Percentiles rank a stretch among this genome's conserved stretches.
Evolutionary conservation across 2,888 invertebrate genomes (phyloP).

Genomic region (Ptychoptera contaminata): DNA sequence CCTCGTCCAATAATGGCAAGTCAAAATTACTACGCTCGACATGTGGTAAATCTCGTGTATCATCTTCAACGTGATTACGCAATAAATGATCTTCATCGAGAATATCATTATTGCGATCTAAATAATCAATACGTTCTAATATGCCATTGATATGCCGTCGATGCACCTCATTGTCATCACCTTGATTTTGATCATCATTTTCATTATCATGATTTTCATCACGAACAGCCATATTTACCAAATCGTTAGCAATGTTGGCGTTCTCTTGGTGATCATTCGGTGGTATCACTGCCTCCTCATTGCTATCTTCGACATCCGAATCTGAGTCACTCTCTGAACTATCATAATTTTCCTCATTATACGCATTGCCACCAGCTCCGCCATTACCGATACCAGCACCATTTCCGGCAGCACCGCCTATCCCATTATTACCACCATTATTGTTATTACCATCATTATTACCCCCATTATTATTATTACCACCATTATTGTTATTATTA

Average conservation of each 20-base stretch:
- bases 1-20: constrained; percentile 5
- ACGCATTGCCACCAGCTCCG: background rate
- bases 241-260: background rate
- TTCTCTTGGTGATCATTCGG: background rate
- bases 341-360: constrained; percentile 7
- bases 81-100: background rate
- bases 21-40: constrained; percentile 7
- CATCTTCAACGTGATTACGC: constrained; percentile 4
- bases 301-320: constrained; percentile 4
- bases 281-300: background rate
- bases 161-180: constrained; percentile 4
- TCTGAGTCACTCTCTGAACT: constrained; percentile 10
- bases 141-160: constrained; percentile 7
- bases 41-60: constrained; percentile 3
- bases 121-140: constrained; percentile 10
- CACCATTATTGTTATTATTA: constrained; percentile 6
- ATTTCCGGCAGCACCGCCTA: constrained; percentile 6
- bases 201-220: constrained; percentile 1
- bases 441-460: constrained; percentile 8
- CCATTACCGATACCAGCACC: background rate
- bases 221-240: too few relatives aligned
- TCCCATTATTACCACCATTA: constrained; percentile 9
- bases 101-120: constrained; percentile 5
- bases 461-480: constrained; percentile 7
- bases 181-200: constrained; percentile 3